Percentiles rank a stretch among this genome's conserved stretches.
phyloP scores from a whole-genome alignment of 1,140 invertebrate species.

The Lepidurus packardi region DNA sequence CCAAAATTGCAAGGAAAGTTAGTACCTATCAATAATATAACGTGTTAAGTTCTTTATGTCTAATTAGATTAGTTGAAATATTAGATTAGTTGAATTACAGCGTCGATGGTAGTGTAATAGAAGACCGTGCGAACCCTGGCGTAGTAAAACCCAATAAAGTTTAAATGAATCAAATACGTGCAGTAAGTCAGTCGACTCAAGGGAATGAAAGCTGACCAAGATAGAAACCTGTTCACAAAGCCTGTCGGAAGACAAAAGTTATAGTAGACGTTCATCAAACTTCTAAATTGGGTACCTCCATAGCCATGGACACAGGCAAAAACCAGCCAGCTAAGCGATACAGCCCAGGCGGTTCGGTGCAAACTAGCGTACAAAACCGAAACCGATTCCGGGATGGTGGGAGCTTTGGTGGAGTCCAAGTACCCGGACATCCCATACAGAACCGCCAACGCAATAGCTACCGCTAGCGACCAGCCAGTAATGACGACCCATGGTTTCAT shows the following conservation, averaged over 20 bases:
- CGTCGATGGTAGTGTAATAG: constrained; percentile 49
- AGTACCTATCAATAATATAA: too few relatives aligned
- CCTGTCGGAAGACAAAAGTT: constrained; percentile 46
- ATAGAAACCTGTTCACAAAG: constrained; percentile 63
- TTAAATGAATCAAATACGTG: constrained; percentile 83
- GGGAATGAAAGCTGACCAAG: constrained; percentile 70
- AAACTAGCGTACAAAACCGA: constrained; percentile 56
- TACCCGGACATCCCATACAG: constrained; percentile 40
- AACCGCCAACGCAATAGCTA: neutral
- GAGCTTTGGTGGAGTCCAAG: constrained; percentile 40
- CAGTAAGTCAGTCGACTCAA: constrained; percentile 81
- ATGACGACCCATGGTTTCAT: neutral
- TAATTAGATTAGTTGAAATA: neutral
- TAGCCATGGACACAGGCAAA: constrained; percentile 70
- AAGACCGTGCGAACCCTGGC: constrained; percentile 66
- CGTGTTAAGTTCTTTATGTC: too few relatives aligned
- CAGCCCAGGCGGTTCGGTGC: constrained; percentile 54
- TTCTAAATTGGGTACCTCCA: constrained; percentile 49
- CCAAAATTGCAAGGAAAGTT: too few relatives aligned
- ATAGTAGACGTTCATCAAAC: neutral
- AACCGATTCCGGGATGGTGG: neutral
- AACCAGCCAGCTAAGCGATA: constrained; percentile 61
- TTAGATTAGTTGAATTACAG: neutral
- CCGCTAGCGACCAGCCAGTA: neutral
- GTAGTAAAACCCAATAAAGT: constrained; percentile 66